Base-by-base conservation (phyloP, 2,113 vertebrate genomes). In the Dissostichus mawsoni region DNA sequence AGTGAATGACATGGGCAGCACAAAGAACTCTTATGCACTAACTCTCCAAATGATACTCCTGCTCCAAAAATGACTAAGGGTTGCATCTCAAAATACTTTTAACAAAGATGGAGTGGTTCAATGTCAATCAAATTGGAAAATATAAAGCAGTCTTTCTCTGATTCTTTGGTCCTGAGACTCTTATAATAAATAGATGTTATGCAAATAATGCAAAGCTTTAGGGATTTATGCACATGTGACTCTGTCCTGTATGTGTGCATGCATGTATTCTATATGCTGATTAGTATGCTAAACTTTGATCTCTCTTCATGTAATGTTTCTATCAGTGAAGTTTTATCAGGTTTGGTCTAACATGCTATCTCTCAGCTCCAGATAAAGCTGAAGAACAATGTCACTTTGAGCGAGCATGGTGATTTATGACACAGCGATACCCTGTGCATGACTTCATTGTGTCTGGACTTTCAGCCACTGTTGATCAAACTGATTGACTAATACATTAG, bases 381-480 rank as follows among this genome's bases (percentile, higher is more conserved):
- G 44, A 23, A 23, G 55, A 82, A 74, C 52, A 82, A 85, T 85
- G 81, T 87, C 18, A 25, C 50, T 74, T n/a, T 0, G 11, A 70
- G 52, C 3, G 13, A 76, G 48, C 59, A 65, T 48, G 25, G 6
- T 12, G 23, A 8, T 83, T 90, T 86, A 90, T 79, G 70, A 79
- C 73, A 63, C 33, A 41, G 69, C 0, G 48, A 79, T 84, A 76
- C 53, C 72, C 58, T 69, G 74, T 71, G 25, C 65, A 81, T 88
- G 80, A 80, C 85, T 88, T 87, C 86, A 87, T 86, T 82, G 53
- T 90, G 86, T 91, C 92, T 92, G 91, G 68, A 91, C 92, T 82
- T 90, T 90, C 76, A 85, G 82, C 70, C 74, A 90, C 44, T 90
- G 56, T 90, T 90, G 90, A 80, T 45, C 63, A 85, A 66, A 9